Conservation (phyloP, 2,113 vertebrate species). For the Gallinago jamesoni region DNA sequence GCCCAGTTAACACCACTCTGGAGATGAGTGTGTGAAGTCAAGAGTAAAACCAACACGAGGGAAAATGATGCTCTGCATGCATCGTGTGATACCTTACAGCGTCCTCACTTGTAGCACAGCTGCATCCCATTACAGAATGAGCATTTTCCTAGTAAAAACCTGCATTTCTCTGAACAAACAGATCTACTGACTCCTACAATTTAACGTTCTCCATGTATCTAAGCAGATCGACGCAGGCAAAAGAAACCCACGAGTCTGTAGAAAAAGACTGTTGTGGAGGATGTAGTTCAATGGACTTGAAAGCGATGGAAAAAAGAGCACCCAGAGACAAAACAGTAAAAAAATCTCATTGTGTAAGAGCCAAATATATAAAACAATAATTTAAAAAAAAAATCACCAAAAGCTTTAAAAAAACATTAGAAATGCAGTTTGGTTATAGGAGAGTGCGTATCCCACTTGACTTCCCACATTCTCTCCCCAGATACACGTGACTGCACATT, state of each 20-base stretch:
- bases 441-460: background rate
- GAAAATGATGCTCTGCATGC: background rate
- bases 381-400: background rate
- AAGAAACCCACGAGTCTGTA: background rate
- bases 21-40: background rate
- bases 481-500: background rate
- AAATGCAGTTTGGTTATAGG: background rate
- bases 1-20: background rate
- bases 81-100: background rate
- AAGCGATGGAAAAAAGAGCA: background rate
- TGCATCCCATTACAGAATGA: background rate
- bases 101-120: background rate
- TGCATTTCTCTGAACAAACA: background rate
- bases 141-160: background rate
- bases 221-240: background rate
- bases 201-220: background rate
- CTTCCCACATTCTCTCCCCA: background rate
- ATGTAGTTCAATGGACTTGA: background rate
- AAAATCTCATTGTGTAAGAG: background rate
- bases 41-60: background rate
- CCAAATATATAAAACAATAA: background rate
- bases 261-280: background rate
- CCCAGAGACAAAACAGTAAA: background rate
- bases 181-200: background rate
- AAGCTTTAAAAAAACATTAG: background rate